Evolutionary conservation across 2,113 vertebrate genomes (phyloP).

Genomic region (Cephalopholis sonnerati): DNA sequence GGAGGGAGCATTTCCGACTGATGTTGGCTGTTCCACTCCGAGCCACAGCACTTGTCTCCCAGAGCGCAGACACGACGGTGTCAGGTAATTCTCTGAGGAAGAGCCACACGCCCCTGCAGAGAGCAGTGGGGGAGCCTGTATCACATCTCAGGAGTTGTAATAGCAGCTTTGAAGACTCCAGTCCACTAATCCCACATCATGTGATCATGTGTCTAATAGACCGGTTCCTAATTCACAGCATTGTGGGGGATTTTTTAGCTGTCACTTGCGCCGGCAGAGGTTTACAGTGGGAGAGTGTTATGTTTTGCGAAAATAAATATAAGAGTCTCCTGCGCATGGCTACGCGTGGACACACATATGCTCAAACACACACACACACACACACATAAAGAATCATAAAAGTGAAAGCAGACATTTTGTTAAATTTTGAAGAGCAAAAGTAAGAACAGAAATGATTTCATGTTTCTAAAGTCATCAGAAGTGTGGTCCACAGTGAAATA

Average conservation of each 20-base stretch:
- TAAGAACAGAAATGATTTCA: conserved; percentile 35
- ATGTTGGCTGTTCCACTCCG: conserved; percentile 83
- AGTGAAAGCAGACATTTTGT: conserved; percentile 51
- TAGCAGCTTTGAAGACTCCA: conserved; percentile 85
- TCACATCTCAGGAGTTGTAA: conserved; percentile 86
- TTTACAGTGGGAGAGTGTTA: conserved; percentile 78
- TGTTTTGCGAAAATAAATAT: conserved; percentile 77
- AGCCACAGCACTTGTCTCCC: conserved; percentile 82
- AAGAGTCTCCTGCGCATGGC: conserved; percentile 57
- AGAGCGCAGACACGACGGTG: conserved; percentile 82
- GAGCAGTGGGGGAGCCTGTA: conserved; percentile 84
- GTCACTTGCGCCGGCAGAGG: conserved; percentile 78
- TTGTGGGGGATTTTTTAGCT: conserved; percentile 82
- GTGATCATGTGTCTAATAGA: conserved; percentile 85
- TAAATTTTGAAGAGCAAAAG: conserved; percentile 59
- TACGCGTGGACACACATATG: conserved; percentile 37
- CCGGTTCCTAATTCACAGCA: conserved; percentile 83
- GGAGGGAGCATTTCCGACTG: conserved; percentile 80
- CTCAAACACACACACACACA: conserved; percentile 13
- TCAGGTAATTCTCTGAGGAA: conserved; percentile 85
- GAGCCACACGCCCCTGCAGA: conserved; percentile 82
- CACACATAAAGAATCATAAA: conserved; percentile 32
- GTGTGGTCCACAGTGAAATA: conserved; percentile 70
- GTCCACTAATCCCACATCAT: conserved; percentile 85
- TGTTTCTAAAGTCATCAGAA: conserved; percentile 59